Evolutionary conservation across 2,888 invertebrate species (phyloP).

Genomic region (Nezara viridula): DNA sequence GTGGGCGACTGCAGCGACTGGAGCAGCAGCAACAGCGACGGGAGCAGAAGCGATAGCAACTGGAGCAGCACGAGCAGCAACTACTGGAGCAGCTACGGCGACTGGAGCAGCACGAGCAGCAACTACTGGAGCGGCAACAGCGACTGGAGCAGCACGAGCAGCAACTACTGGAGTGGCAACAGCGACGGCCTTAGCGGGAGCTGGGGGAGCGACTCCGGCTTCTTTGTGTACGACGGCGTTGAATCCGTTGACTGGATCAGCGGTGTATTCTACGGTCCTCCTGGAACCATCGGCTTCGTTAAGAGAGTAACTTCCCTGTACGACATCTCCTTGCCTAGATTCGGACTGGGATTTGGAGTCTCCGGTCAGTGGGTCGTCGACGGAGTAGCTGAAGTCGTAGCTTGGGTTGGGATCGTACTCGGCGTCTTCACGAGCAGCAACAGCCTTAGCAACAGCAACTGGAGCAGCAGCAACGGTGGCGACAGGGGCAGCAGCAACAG

Average conservation of each 20-base stretch:
- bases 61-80: slow-evolving; percentile 13
- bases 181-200: slow-evolving; percentile 19
- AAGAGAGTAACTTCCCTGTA: slow-evolving; percentile 24
- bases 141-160: slow-evolving; percentile 36
- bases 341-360: slow-evolving; percentile 11
- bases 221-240: slow-evolving; percentile 32
- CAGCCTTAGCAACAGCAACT: slow-evolving; percentile 54
- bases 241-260: slow-evolving; percentile 51
- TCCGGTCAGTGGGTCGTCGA: slow-evolving; percentile 31
- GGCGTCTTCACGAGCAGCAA: slow-evolving; percentile 64
- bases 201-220: slow-evolving; percentile 11
- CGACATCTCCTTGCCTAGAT: slow-evolving; percentile 42
- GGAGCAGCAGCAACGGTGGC: slow-evolving; percentile 9
- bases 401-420: slow-evolving; percentile 48
- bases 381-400: slow-evolving; percentile 36
- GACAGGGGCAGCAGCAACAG: slow-evolving; percentile 64
- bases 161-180: slow-evolving; percentile 9
- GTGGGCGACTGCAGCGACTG: not conserved
- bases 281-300: slow-evolving; percentile 30
- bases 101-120: slow-evolving; percentile 52
- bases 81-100: slow-evolving; percentile 41
- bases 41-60: slow-evolving; percentile 40
- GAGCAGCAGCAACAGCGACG: not conserved
- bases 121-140: slow-evolving; percentile 45
- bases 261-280: slow-evolving; percentile 44